These are phyloP conservation scores for Brachycybe producta DNA, from an alignment of 2,888 invertebrate species.

Conservation along the genomic window DNA sequence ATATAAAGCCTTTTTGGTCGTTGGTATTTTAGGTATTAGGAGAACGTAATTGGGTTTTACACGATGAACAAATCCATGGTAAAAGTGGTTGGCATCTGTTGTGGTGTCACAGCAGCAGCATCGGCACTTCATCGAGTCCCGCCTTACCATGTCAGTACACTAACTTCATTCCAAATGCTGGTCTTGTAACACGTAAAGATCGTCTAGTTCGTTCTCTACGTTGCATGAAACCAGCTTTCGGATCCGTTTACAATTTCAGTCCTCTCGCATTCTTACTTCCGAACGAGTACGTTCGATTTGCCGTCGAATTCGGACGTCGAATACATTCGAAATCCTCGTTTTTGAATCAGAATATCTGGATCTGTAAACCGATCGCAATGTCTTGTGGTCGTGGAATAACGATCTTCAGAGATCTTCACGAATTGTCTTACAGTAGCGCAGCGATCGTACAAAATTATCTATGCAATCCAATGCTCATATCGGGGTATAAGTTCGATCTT, in stretches of 20 bases:
- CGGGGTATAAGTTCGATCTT: conserved; percentile 84
- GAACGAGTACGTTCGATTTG: conserved; percentile 67
- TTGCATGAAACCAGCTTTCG: conserved; percentile 68
- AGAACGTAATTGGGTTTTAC: conserved; percentile 68
- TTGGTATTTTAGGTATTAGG: conserved; percentile 60
- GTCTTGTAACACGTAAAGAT: conserved; percentile 72
- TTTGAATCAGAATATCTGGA: conserved; percentile 53
- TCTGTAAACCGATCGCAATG: conserved; percentile 74
- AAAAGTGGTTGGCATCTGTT: conserved; percentile 60
- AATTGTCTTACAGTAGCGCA: conserved; percentile 49
- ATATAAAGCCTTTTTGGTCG: too few species aligned
- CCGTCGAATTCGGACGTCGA: conserved; percentile 56
- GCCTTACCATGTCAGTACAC: conserved; percentile 34
- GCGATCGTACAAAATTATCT: conserved; percentile 71
- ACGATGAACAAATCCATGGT: conserved; percentile 42
- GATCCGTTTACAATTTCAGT: conserved; percentile 71
- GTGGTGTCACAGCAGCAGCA: conserved; percentile 67
- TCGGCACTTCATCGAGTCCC: conserved; percentile 37
- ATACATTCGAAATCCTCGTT: conserved; percentile 32
- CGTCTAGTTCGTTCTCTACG: conserved; percentile 60
- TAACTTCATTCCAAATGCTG: conserved; percentile 71
- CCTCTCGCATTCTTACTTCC: conserved; percentile 70
- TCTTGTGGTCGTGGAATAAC: conserved; percentile 74
- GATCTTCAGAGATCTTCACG: conserved; percentile 49
- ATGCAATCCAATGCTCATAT: conserved; percentile 60